These are phyloP conservation scores for Belonocnema kinseyi DNA, from an alignment of 1,140 invertebrate species.

Conservation along the genomic window DNA sequence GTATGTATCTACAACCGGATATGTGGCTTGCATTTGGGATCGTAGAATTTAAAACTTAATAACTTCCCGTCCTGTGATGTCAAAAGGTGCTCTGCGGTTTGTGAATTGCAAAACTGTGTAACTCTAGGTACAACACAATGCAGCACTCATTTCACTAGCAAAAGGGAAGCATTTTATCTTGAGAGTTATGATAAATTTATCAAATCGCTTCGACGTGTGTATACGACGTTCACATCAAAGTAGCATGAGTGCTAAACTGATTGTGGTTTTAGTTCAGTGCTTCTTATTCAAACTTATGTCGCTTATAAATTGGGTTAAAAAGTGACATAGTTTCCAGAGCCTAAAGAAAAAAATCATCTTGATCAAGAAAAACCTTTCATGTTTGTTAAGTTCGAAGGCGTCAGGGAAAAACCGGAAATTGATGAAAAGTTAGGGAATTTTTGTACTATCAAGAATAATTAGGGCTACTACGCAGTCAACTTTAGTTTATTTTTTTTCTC, in stretches of 20 bases:
- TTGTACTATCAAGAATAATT: no score
- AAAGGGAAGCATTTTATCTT: conserved; percentile 12
- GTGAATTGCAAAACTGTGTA: not conserved
- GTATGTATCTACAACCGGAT: conserved; percentile 44
- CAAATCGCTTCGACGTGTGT: conserved; percentile 2
- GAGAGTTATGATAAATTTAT: conserved; percentile 22
- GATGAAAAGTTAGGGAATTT: no score
- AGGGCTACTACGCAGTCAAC: no score
- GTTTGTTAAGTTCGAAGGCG: no score
- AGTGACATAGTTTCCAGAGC: not conserved
- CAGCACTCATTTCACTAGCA: not conserved
- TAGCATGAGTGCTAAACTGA: conserved; percentile 22
- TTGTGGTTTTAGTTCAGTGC: conserved; percentile 20
- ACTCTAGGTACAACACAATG: not conserved
- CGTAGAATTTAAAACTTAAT: conserved; percentile 53
- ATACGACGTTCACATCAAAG: conserved; percentile 1
- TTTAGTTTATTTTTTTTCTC: no score
- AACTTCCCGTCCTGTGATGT: conserved; percentile 53
- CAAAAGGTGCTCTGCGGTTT: conserved; percentile 34
- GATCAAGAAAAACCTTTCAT: no score
- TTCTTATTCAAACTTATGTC: not conserved
- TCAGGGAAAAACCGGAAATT: no score
- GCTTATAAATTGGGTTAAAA: not conserved
- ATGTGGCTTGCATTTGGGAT: conserved; percentile 52
- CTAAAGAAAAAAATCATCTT: not conserved